Conservation (phyloP, 1,140 invertebrate species). For the Formica exsecta region DNA sequence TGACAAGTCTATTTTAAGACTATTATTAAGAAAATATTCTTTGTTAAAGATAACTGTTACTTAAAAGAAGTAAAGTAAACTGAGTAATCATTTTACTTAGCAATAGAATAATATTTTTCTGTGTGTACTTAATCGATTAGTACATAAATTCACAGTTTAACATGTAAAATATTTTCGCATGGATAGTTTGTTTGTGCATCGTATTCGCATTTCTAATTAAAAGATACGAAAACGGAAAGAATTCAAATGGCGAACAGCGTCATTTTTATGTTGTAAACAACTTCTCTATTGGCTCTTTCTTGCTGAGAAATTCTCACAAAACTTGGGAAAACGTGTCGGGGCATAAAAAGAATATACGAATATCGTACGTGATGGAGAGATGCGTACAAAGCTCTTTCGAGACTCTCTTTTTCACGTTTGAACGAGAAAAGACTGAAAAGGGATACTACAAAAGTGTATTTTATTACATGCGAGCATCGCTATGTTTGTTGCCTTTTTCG, state of each 20-base stretch:
- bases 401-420: conserved; percentile 73
- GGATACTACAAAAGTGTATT: conserved; percentile 64
- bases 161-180: not conserved
- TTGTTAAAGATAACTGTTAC: too few species aligned
- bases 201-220: not conserved
- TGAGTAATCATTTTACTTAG: too few species aligned
- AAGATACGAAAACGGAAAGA: conserved; percentile 1
- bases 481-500: not conserved
- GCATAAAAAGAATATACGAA: conserved; percentile 67
- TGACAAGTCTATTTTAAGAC: too few species aligned
- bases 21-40: too few species aligned
- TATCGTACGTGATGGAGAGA: conserved; percentile 71
- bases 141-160: not conserved
- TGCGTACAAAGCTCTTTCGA: conserved; percentile 74
- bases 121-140: too few species aligned
- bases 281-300: conserved; percentile 23
- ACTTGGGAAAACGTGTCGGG: conserved; percentile 64
- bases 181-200: not conserved
- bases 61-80: too few species aligned
- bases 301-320: conserved; percentile 34
- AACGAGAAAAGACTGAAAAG: conserved; percentile 13
- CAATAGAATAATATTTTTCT: too few species aligned
- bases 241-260: conserved; percentile 51
- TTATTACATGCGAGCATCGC: conserved; percentile 54
- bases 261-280: conserved; percentile 47